Base-by-base conservation (phyloP, 2,113 vertebrate genomes). In the Donacobius atricapilla region DNA sequence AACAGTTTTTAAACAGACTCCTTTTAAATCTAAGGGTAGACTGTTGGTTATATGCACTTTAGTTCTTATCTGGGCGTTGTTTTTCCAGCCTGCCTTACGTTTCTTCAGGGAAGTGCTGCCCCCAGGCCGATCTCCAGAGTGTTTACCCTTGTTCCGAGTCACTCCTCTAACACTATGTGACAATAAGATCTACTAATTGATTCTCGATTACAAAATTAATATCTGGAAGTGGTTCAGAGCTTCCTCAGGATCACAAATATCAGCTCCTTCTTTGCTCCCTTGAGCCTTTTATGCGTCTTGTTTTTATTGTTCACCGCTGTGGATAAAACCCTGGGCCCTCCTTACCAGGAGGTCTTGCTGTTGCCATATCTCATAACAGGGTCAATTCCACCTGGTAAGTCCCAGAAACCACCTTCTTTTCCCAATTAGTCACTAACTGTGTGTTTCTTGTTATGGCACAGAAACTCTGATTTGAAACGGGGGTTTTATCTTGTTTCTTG, bases 261-360 rank as follows among this genome's bases (percentile, higher is more conserved):
- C 75, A 40, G 30, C n/a, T 56, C 10, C 15, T 56, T 69, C 37
- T 37, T 25, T 37, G 17, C 16, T 47, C 24, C 27, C 9, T 31
- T 57, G 7, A 63, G 21, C 4, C 12, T 51, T 87, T 58, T 8
- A n/a, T 54, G 39, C 2, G 7, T 40, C 19, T 30, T 63, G 7
- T n/a, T 69, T 9, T 1, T 24, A 18, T 19, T 4, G 7, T 40
- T 66, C 31, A 18, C 37, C 0, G 0, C 54, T n/a, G 15, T n/a
- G 23, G 12, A 56, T 45, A 37, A 79, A 64, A 27, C 15, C 22
- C 37, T n/a, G 31, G 15, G 6, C 9, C 13, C 20, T n/a, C 31
- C 27, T 51, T 58, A 42, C 27, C 8, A 23, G 23, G 19, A 37
- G 17, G 7, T 63, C 30, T 60, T 53, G 9, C 16, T 42, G 44